Evolutionary conservation across 2,888 invertebrate species (phyloP), one percentile per base, ranked within the genome.

Genomic region (Charanyca ferruginea): DNA sequence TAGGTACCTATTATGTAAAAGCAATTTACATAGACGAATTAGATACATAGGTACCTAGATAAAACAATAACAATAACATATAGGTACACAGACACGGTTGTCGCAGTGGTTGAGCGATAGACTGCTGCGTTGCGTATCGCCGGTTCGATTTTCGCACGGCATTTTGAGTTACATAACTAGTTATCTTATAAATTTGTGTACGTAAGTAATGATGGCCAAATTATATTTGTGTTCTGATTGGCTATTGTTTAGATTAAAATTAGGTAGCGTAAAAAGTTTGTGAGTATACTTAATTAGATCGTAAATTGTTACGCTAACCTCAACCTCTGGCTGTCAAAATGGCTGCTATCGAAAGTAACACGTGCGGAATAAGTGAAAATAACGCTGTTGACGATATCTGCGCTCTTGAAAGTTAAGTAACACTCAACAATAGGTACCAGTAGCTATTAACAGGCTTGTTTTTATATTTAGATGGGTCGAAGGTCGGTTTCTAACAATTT

Each of bases 391-490:
- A 65, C 25, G 38, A 58, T 53, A 66, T 57, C 51, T 49, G 47
- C 22, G 66, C 65, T 44, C 45, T 16, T 64, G 71, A 72, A 77
- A 77, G 78, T 80, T 78, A 80, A 78, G 80, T 80, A 48, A 47
- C 20, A 23, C 20, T 20, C 20, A 20, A 41, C 13, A 41, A 32
- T 23, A 13, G n/a, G 16, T 58, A 42, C n/a, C n/a, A n/a, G n/a
- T n/a, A 5, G 41, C 6, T 48, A 57, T 23, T n/a, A 28, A 41
- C 28, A n/a, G 5, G 20, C n/a, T 23, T 38, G n/a, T n/a, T n/a
- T 28, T 28, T 28, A 3, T 28, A 7, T 28, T 28, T 28, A 28
- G 4, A 5, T 28, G 28, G 28, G 28, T n/a, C n/a, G n/a, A n/a
- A n/a, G n/a, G n/a, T n/a, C n/a, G n/a, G n/a, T n/a, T n/a, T 32